Base-by-base conservation (phyloP, 64 coral and sea anemone species). In the Hydrozoanthus tunicans region DNA sequence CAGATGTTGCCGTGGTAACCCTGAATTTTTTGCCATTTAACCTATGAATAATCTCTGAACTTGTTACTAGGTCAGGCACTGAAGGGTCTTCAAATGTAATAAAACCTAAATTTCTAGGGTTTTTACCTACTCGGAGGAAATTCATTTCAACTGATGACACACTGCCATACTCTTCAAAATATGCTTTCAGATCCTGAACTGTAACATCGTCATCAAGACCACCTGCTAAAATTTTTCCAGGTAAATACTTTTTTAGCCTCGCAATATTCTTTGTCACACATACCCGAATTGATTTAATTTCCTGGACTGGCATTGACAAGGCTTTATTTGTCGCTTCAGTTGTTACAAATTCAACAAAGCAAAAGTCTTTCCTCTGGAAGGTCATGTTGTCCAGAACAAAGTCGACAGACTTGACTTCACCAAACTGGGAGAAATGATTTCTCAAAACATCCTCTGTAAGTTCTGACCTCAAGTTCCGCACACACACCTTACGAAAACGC, bases 401-500 rank as follows among this genome's bases (percentile, higher is more conserved):
- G 70, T 89, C 64, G 14, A 93, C 62, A 12, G 43, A 70, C 11
- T 8, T 24, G 6, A 90, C 78, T 51, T 88, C 56, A 20, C 92
- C 85, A 93, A 89, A 93, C 77, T 93, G 92, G 3, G 85, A 82
- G 17, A 93, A 93, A 90, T 90, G 84, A 53, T 89, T 53, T 63
- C 69, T 82, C 56, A 90, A 14, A 11, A 62, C 14, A 4, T 51
- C 2, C 17, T 81, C 78, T 27, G 59, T 51, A 58, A 76, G 54
- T 15, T 93, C 66, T 53, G 61, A 1, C 5, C 56, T 79, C 9
- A 90, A 51, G 24, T 93, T 64, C 5, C 15, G 59, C 23, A 93
- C 85, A 64, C 65, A 80, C 7, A 89, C 88, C 59, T 93, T 93
- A 4, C 9, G 64, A 10, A 27, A 74, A 53, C 63, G 65, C 27